Evolutionary conservation across 2,797 vertebrate species (phyloP).

Genomic region (Tenualosa ilisha): DNA sequence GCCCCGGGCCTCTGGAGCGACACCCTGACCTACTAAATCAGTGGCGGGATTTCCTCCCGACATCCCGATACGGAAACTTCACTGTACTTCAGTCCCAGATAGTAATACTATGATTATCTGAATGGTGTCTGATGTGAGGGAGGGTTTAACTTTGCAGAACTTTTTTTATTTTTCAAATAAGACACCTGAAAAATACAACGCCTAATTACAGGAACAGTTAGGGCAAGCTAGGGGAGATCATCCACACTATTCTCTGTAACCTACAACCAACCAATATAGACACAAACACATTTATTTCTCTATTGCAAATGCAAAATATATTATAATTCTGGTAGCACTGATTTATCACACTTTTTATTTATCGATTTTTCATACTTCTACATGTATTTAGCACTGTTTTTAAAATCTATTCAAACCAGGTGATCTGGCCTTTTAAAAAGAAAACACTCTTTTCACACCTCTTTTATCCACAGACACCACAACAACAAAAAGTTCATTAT

Average conservation of each 20-base stretch:
- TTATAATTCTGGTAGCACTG: not conserved
- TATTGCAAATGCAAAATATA: too few relatives aligned
- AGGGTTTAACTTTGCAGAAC: not conserved
- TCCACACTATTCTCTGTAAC: not conserved
- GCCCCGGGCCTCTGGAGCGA: constrained; percentile 27
- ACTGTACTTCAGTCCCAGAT: not conserved
- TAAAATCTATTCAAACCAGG: not conserved
- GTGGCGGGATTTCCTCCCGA: constrained; percentile 18
- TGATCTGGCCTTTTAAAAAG: not conserved
- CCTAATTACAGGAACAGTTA: not conserved
- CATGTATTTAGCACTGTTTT: not conserved
- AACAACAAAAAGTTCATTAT: not conserved
- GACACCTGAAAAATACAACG: not conserved
- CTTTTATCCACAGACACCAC: not conserved
- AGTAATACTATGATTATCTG: not conserved
- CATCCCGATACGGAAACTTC: not conserved
- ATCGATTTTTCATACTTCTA: not conserved
- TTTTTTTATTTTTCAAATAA: not conserved
- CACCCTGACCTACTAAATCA: constrained; percentile 33
- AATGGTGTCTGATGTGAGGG: not conserved
- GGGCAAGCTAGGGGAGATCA: not conserved
- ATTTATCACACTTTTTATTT: not conserved
- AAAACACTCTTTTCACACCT: not conserved
- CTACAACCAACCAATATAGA: not conserved
- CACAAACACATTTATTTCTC: too few relatives aligned